These are phyloP conservation scores for Megalopta genalis DNA, from an alignment of 1,140 invertebrate genomes.

Conservation along the genomic window DNA sequence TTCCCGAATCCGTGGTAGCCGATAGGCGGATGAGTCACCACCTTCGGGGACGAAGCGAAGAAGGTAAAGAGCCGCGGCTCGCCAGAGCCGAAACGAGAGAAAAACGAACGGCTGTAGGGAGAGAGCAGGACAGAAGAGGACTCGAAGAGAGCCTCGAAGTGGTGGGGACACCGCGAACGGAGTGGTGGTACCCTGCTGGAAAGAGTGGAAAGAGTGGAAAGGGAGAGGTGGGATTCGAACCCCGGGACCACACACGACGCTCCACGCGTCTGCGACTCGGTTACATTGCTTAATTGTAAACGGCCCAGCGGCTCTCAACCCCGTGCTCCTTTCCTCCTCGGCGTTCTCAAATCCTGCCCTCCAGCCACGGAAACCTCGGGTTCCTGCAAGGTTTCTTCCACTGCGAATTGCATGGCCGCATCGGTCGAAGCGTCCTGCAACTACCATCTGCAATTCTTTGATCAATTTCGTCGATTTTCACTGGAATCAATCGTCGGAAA, in stretches of 20 bases:
- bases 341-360: not conserved
- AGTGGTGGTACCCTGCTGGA: slow-evolving; percentile 53
- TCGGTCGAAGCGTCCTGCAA: not conserved
- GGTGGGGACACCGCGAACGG: slow-evolving; percentile 43
- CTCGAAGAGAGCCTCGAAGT: slow-evolving; percentile 57
- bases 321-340: not conserved
- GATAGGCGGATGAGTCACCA: slow-evolving; percentile 70
- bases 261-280: slow-evolving; percentile 80
- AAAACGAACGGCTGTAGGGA: slow-evolving; percentile 40
- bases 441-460: not conserved
- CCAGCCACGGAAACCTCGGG: not conserved
- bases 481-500: not conserved
- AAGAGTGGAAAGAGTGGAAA: slow-evolving; percentile 66
- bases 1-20: slow-evolving; percentile 67
- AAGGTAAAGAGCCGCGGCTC: slow-evolving; percentile 59
- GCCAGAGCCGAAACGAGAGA: slow-evolving; percentile 47
- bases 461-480: not conserved
- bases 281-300: slow-evolving; percentile 81
- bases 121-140: slow-evolving; percentile 4
- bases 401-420: not conserved
- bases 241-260: slow-evolving; percentile 79
- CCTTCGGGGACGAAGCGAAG: slow-evolving; percentile 47
- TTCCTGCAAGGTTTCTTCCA: not conserved
- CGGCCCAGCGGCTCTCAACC: slow-evolving; percentile 76
- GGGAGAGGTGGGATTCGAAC: slow-evolving; percentile 75